Percentiles rank a stretch among this genome's conserved stretches.
Evolutionary conservation across 2,888 invertebrate genomes (phyloP).

Genomic region (Drosophila monieri): DNA sequence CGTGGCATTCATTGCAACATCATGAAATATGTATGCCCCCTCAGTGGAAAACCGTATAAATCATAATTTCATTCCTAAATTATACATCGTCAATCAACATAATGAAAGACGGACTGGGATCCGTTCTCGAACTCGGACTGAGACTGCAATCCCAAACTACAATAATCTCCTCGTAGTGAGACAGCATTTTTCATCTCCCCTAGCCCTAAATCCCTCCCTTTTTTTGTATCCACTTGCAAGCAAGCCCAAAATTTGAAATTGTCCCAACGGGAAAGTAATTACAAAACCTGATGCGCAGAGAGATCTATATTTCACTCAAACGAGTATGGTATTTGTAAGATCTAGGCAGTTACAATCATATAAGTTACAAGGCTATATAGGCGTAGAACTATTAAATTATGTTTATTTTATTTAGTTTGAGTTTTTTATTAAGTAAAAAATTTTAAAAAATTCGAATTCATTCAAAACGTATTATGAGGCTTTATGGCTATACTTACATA

Average conservation of each 20-base stretch:
- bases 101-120: slow-evolving; percentile 57
- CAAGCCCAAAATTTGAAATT: slow-evolving; percentile 4
- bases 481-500: too few relatives aligned
- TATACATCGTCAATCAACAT: slow-evolving; percentile 75
- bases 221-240: slow-evolving; percentile 3
- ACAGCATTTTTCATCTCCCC: slow-evolving; percentile 59
- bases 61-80: slow-evolving; percentile 72
- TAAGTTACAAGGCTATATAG: too few relatives aligned
- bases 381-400: too few relatives aligned
- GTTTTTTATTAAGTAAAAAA: too few relatives aligned
- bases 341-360: background rate
- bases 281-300: background rate
- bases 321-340: background rate
- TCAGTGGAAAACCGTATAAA: slow-evolving; percentile 64
- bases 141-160: slow-evolving; percentile 32
- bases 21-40: slow-evolving; percentile 32
- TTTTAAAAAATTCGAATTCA: too few relatives aligned
- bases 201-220: background rate
- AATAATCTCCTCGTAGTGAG: slow-evolving; percentile 63
- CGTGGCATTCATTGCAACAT: slow-evolving; percentile 52
- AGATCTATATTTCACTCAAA: background rate
- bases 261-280: background rate
- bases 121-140: background rate
- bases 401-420: too few relatives aligned
- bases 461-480: too few relatives aligned